These are phyloP conservation scores for Xestia rhomboidea DNA, from an alignment of 2,888 invertebrate genomes.

Conservation along the genomic window DNA sequence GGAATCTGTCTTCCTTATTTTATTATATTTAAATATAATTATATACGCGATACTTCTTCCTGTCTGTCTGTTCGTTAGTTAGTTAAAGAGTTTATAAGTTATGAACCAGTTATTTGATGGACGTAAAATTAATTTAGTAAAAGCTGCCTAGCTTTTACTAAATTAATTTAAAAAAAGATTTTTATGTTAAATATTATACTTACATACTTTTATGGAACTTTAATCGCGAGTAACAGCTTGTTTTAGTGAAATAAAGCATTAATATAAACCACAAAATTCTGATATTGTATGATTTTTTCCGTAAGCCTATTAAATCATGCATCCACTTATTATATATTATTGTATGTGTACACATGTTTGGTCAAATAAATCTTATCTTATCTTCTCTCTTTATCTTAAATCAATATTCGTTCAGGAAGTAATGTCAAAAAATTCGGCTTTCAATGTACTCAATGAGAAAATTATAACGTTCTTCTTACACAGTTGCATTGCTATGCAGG, in stretches of 20 bases:
- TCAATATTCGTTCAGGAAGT: not conserved
- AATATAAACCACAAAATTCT: too few species aligned
- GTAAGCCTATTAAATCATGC: too few species aligned
- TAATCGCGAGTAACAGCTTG: not conserved
- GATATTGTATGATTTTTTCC: too few species aligned
- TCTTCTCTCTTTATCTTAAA: too few species aligned
- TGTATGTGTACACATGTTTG: too few species aligned
- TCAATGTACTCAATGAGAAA: not conserved
- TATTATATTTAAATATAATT: slow-evolving; percentile 8
- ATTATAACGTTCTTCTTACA: not conserved
- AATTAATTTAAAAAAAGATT: too few species aligned
- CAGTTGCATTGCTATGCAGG: not conserved
- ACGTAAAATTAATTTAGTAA: not conserved
- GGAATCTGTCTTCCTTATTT: slow-evolving; percentile 3
- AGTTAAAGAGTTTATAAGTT: not conserved
- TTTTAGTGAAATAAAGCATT: not conserved
- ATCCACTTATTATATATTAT: too few species aligned
- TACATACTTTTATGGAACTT: not conserved
- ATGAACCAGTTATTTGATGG: not conserved
- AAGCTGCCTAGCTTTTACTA: too few species aligned
- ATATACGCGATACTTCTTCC: not conserved
- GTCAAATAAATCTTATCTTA: too few species aligned
- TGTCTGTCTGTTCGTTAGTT: not conserved
- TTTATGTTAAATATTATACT: not conserved
- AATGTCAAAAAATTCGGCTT: not conserved